phyloP scores from a whole-genome alignment of 2,797 vertebrate species.

The Macropus fuliginosus region DNA sequence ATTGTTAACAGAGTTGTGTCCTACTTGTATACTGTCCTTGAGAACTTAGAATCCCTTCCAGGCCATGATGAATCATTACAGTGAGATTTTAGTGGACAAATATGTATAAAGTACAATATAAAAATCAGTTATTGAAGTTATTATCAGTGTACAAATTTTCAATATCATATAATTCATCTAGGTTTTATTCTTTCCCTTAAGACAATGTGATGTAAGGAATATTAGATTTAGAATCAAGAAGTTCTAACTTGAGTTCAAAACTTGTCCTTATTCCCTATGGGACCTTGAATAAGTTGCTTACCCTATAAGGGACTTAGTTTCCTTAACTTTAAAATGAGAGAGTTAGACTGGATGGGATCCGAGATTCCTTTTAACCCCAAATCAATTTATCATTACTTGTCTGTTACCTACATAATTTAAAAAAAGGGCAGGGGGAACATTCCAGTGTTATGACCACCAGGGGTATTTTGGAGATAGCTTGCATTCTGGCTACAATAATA shows the following conservation, averaged over 20 bases:
- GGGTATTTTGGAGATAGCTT: neutral
- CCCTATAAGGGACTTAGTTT: neutral
- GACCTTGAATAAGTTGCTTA: neutral
- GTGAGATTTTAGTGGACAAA: neutral
- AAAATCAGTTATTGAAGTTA: neutral
- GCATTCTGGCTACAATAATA: neutral
- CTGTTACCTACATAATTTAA: neutral
- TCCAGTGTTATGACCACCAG: no score
- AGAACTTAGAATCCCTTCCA: neutral
- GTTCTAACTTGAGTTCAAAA: neutral
- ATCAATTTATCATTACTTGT: neutral
- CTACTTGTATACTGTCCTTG: neutral
- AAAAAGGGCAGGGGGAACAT: no score
- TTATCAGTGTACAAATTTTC: neutral
- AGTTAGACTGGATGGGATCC: neutral
- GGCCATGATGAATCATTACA: neutral
- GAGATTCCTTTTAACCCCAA: neutral
- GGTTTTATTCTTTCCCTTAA: neutral
- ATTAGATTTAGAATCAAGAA: neutral
- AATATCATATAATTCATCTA: neutral
- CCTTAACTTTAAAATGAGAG: neutral
- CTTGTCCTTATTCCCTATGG: neutral
- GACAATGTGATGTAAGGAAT: neutral
- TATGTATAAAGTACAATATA: neutral
- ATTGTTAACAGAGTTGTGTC: neutral